These are phyloP conservation scores for Cheilosia impressa DNA, from an alignment of 2,888 invertebrate genomes.

Conservation along the genomic window DNA sequence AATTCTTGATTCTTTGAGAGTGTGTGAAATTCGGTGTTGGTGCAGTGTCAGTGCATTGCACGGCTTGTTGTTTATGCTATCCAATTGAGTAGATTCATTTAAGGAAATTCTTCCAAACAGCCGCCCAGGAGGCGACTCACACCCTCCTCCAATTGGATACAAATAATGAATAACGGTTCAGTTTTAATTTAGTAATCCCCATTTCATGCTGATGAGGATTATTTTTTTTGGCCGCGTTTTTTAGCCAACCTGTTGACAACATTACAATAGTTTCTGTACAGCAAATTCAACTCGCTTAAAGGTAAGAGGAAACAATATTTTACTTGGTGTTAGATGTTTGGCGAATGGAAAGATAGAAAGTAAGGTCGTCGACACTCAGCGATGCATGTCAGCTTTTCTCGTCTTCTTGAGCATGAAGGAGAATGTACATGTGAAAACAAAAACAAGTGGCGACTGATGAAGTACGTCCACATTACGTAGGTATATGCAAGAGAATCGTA, in stretches of 20 bases:
- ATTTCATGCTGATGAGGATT: background rate
- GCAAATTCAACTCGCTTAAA: background rate
- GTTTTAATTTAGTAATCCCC: background rate
- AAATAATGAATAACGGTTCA: background rate
- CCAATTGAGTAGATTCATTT: slow-evolving; percentile 27
- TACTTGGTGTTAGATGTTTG: background rate
- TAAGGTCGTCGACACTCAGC: slow-evolving; percentile 6
- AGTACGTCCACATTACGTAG: no score
- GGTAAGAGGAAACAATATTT: slow-evolving; percentile 5
- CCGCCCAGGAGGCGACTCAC: slow-evolving; percentile 5
- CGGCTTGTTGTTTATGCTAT: background rate
- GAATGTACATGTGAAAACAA: no score
- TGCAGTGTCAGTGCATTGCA: background rate
- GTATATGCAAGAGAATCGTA: no score
- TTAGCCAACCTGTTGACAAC: slow-evolving; percentile 1
- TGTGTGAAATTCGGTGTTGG: slow-evolving; percentile 5
- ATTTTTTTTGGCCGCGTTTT: background rate
- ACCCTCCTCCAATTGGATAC: slow-evolving; percentile 6
- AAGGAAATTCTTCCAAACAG: slow-evolving; percentile 17
- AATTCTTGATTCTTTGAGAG: slow-evolving; percentile 37
- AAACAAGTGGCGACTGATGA: no score
- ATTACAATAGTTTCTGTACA: background rate
- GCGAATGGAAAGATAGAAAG: background rate
- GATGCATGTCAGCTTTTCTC: no score
- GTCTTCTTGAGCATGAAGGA: no score